These are phyloP conservation scores for Megaleporinus macrocephalus DNA, from an alignment of 2,113 vertebrate species.

Conservation along the genomic window DNA sequence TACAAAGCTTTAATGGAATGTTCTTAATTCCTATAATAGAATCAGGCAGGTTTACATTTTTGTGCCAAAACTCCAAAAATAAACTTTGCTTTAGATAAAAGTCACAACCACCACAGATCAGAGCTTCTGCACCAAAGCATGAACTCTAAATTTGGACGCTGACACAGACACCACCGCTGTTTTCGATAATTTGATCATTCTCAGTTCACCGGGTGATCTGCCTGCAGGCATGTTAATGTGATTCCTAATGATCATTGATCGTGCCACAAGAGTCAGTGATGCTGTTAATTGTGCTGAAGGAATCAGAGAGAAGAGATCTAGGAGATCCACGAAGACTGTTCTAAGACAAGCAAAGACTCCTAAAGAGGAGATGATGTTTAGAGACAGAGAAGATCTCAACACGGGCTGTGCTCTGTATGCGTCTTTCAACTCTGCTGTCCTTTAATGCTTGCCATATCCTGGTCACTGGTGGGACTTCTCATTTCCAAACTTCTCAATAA, in stretches of 20 bases:
- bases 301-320: background rate
- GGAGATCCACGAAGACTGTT: background rate
- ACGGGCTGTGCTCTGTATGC: background rate
- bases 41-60: no score
- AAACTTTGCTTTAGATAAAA: no score
- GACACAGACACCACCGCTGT: background rate
- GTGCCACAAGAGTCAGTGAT: background rate
- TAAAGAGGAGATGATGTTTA: background rate
- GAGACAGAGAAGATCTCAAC: background rate
- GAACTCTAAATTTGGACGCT: background rate
- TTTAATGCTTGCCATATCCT: background rate
- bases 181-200: background rate
- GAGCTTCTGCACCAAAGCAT: background rate
- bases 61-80: no score
- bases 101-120: background rate
- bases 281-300: background rate
- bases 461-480: background rate
- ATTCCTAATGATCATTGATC: background rate
- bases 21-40: no score
- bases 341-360: background rate
- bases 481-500: no score
- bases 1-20: no score
- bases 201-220: slow-evolving; percentile 5
- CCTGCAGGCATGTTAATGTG: background rate
- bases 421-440: background rate